Base-by-base conservation (phyloP, 2,113 vertebrate genomes). In the Orthochromis indermauri region DNA sequence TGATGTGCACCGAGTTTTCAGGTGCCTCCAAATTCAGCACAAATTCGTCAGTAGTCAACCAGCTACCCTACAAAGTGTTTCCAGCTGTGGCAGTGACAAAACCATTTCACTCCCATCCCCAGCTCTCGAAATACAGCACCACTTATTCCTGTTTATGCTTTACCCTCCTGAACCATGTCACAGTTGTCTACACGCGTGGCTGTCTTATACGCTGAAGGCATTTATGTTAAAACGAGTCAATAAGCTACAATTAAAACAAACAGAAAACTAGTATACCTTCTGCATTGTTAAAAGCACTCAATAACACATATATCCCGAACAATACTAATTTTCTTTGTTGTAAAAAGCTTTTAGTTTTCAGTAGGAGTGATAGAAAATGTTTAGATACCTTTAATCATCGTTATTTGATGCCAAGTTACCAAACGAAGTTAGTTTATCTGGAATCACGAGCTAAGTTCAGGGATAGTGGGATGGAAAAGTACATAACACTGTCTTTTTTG, bases 81-180 rank as follows among this genome's bases (percentile, higher is more conserved):
- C 81, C 89, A 71, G 81, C 87, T 88, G 90, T 73, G 61, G 16
- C 35, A 33, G 55, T 81, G 78, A 91, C 83, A 90, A 90, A 91
- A 91, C 81, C 78, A 61, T 86, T 83, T 89, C 33, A 53, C 55
- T 80, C 83, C 10, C 28, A 73, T 61, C 68, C 40, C 35, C 79
- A 71, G 21, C 55, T 76, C 53, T 71, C 3, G 55, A 78, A 80
- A 90, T 61, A 80, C 80, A 81, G 31, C 82, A 57, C 10, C 37
- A 33, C 33, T 63, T 81, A 83, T 26, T 17, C 17, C 53, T 31
- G 40, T 21, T 19, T 79, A 80, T 73, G 73, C n/a, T 83, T 84
- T 42, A 35, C 21, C 54, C 57, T 73, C 26, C 88, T 49, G 19
- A 85, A 63, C n/a, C 78, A 87, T 82, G 85, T 63, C 84, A 86